phyloP scores from a whole-genome alignment of 2,888 invertebrate genomes.

The Eristalis pertinax region DNA sequence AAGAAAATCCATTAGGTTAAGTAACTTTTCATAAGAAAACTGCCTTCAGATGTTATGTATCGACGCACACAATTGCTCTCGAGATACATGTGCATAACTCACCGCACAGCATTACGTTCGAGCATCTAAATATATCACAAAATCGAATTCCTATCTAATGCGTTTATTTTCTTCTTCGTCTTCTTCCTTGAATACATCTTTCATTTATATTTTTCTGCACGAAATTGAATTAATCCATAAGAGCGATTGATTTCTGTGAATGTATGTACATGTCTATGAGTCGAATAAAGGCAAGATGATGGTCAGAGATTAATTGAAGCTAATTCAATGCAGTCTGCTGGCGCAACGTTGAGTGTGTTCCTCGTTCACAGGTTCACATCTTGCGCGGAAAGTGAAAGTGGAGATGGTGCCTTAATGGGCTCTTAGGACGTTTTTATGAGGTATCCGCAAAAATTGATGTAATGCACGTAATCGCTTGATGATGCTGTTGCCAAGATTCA shows the following conservation, averaged over 20 bases:
- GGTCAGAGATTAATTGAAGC: neutral
- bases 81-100: neutral
- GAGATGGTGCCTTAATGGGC: neutral
- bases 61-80: neutral
- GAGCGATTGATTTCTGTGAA: neutral
- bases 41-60: neutral
- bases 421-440: neutral
- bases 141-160: neutral
- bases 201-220: neutral
- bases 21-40: slow-evolving; percentile 1
- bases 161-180: neutral
- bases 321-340: neutral
- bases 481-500: neutral
- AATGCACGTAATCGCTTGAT: neutral
- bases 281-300: neutral
- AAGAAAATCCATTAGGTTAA: slow-evolving; percentile 1
- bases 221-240: neutral
- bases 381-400: neutral
- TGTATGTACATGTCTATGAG: neutral
- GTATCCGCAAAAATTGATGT: neutral
- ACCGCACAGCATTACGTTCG: neutral
- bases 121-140: neutral
- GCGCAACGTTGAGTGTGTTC: neutral
- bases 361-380: neutral
- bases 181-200: neutral